A percentile compares a stretch with the other conserved stretches of the same genome.
These are phyloP conservation scores for Atta cephalotes DNA, from an alignment of 1,140 invertebrate species.

Conservation along the genomic window DNA sequence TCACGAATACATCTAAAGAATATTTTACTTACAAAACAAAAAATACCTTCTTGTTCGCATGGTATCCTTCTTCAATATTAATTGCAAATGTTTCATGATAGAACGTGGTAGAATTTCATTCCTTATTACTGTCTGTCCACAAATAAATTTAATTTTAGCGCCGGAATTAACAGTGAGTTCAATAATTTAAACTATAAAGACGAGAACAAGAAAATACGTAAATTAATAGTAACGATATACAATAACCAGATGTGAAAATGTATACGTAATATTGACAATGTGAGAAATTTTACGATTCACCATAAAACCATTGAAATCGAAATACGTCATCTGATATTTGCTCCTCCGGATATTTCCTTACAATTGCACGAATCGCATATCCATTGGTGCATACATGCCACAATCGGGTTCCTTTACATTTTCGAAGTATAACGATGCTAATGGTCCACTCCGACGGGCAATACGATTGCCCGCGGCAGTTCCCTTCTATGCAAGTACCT, in stretches of 20 bases:
- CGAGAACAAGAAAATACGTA: neutral
- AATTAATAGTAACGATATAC: neutral
- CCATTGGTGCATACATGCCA: neutral
- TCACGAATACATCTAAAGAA: neutral
- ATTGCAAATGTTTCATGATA: neutral
- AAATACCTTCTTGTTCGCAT: no score
- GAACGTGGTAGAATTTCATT: neutral
- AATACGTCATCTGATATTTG: constrained; percentile 16
- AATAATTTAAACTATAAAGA: neutral
- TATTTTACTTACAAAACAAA: constrained; percentile 23
- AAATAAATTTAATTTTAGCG: neutral
- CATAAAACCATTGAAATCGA: constrained; percentile 15
- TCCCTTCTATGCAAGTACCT: constrained; percentile 67
- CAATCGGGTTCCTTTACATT: constrained; percentile 69
- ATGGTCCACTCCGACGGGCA: constrained; percentile 67
- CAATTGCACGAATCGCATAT: constrained; percentile 36
- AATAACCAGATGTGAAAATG: neutral
- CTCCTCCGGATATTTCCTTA: neutral
- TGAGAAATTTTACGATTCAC: neutral
- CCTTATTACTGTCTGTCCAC: neutral
- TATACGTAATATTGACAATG: neutral
- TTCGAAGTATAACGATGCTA: constrained; percentile 73
- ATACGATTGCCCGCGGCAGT: constrained; percentile 69
- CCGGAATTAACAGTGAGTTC: neutral
- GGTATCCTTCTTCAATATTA: neutral